Evolutionary conservation across 2,113 vertebrate species (phyloP), one percentile per base, ranked within the genome.

Genomic region (Phrynosoma platyrhinos): DNA sequence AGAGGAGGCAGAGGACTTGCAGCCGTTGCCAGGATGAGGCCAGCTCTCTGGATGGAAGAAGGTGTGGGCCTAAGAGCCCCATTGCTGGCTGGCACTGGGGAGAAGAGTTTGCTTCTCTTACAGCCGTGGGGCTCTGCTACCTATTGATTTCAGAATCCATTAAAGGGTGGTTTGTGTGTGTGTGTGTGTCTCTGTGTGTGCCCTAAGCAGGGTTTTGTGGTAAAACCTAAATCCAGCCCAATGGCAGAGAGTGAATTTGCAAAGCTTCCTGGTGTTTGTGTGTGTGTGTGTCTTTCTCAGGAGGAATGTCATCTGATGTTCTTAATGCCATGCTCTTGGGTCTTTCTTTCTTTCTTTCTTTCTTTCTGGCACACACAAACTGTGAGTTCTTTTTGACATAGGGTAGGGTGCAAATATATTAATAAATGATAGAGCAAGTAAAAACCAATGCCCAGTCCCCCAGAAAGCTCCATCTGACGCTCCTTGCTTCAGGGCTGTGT

Each of bases 141-240:
- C 88, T 85, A 94, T 94, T 75, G 95, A 96, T 96, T 92, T 58
- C 88, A 14, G 10, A 8, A 88, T 71, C 25, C 91, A 93, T 89
- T 96, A 95, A 95, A 88, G 91, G 92, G 88, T 40, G 1, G n/a
- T 25, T 21, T 36, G 89, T 2, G 53, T 68, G 40, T 2, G 53
- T 68, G 40, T 93, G 87, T 62, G 55, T 12, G 89, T 2, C 36
- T 36, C 53, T 76, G 58, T 42, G 25, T 91, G 90, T 92, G 87
- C 90, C 79, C 82, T 86, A 92, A 95, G 93, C 92, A 92, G 94
- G 95, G 94, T 88, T 62, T 95, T 95, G 96, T 94, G 95, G 95
- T 83, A 83, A 94, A 89, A 91, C 93, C 90, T 90, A 92, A 93
- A 93, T 93, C 93, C 92, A 92, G 92, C n/a, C 42, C 74, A 78